Percentiles rank a stretch among this genome's conserved stretches.
phyloP scores from a whole-genome alignment of 2,888 invertebrate species.

The Amorpha juglandis region DNA sequence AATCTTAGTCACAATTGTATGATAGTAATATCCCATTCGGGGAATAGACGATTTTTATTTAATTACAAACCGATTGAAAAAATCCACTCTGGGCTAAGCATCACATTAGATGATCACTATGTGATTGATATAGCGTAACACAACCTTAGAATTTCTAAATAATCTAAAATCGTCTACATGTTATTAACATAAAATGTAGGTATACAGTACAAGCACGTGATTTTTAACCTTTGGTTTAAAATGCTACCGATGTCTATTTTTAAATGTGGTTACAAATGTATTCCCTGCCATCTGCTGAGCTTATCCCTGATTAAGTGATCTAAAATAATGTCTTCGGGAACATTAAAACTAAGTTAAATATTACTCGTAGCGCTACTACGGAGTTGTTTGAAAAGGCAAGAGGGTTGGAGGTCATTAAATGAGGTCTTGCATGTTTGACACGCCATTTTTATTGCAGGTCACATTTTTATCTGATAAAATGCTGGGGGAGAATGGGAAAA shows the following conservation, averaged over 20 bases:
- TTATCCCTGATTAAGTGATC: slow-evolving; percentile 9
- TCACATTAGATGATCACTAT: no score
- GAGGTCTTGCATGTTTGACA: slow-evolving; percentile 62
- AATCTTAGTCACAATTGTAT: no score
- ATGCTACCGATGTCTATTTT: neutral
- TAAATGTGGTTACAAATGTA: neutral
- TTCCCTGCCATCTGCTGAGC: neutral
- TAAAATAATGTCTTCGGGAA: slow-evolving; percentile 16
- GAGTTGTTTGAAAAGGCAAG: neutral
- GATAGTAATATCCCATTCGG: no score
- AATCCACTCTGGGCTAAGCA: no score
- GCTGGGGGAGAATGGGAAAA: slow-evolving; percentile 50
- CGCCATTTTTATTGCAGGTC: slow-evolving; percentile 51
- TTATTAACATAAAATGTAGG: neutral
- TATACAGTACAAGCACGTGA: neutral
- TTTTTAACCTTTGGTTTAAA: neutral
- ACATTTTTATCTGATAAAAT: slow-evolving; percentile 52
- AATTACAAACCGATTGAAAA: no score
- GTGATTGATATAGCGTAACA: no score
- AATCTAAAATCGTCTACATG: neutral
- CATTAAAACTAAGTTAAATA: slow-evolving; percentile 14
- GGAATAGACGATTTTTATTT: no score
- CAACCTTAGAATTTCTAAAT: no score
- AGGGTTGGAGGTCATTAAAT: slow-evolving; percentile 51
- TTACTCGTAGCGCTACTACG: neutral